phyloP scores from a whole-genome alignment of 2,113 vertebrate genomes.

The Entomyzon cyanotis region DNA sequence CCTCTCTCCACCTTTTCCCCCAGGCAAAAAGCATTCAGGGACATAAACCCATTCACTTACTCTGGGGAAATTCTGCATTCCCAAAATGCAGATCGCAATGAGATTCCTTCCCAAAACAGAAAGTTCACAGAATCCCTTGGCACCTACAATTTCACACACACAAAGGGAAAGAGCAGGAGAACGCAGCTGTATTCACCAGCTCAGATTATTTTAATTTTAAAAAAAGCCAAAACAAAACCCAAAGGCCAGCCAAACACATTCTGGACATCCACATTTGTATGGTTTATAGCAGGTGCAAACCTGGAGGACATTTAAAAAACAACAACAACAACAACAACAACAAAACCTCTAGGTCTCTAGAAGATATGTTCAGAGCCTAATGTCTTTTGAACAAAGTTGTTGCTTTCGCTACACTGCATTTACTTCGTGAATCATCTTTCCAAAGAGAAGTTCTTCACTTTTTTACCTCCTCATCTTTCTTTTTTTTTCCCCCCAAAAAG shows the following conservation, averaged over 20 bases:
- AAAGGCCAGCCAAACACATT: not conserved
- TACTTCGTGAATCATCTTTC: not conserved
- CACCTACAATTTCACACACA: not conserved
- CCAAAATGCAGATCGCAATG: not conserved
- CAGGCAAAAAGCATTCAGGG: not conserved
- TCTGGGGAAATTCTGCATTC: not conserved
- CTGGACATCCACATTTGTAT: not conserved
- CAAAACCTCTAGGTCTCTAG: not conserved
- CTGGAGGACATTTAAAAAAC: not conserved
- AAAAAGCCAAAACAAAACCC: not conserved
- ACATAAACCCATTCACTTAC: not conserved
- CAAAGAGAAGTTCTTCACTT: not conserved
- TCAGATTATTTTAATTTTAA: not conserved
- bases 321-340: not conserved
- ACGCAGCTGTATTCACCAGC: not conserved
- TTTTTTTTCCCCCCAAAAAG: not conserved
- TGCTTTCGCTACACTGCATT: not conserved
- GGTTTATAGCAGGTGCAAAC: slow-evolving; percentile 2
- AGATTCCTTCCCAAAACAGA: not conserved
- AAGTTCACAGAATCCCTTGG: slow-evolving; percentile 23
- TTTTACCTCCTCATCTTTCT: not conserved
- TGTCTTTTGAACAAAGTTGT: not conserved
- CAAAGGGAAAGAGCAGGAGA: not conserved
- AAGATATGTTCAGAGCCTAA: not conserved
- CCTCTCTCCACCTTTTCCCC: not conserved